phyloP scores from a whole-genome alignment of 2,113 vertebrate species.

The Tetrax tetrax region DNA sequence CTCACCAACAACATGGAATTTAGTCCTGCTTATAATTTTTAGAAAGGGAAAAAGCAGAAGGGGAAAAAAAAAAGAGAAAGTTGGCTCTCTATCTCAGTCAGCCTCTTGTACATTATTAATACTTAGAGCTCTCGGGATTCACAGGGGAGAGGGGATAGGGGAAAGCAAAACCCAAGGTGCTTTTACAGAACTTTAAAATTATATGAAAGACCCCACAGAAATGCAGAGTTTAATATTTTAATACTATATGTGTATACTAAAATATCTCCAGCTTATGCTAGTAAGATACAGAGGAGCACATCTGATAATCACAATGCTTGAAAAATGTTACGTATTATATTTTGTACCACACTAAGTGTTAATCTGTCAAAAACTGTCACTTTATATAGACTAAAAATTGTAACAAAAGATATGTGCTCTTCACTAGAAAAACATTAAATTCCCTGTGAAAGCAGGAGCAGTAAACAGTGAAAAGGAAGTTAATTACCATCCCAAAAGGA shows the following conservation, averaged over 20 bases:
- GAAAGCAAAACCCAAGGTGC: background rate
- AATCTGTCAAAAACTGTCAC: background rate
- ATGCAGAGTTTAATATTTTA: background rate
- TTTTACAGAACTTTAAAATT: background rate
- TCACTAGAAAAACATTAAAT: constrained; percentile 15
- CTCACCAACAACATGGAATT: background rate
- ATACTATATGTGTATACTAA: background rate
- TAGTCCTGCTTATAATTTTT: background rate
- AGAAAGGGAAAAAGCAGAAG: background rate
- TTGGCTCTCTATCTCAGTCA: background rate
- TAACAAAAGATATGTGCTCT: background rate
- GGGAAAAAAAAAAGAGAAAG: background rate
- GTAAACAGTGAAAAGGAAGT: constrained; percentile 62
- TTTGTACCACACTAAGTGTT: background rate
- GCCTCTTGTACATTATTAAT: background rate
- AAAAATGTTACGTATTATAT: background rate
- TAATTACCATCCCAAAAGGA: constrained; percentile 67
- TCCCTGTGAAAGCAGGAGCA: constrained; percentile 29
- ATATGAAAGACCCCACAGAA: background rate
- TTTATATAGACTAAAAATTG: background rate
- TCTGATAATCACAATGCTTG: background rate
- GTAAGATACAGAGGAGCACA: background rate
- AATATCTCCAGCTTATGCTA: background rate
- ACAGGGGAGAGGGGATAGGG: background rate
- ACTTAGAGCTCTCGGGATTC: background rate